Percentiles rank a stretch among this genome's conserved stretches.
Evolutionary conservation across 2,888 invertebrate genomes (phyloP).

Genomic region (Tipula helvola): DNA sequence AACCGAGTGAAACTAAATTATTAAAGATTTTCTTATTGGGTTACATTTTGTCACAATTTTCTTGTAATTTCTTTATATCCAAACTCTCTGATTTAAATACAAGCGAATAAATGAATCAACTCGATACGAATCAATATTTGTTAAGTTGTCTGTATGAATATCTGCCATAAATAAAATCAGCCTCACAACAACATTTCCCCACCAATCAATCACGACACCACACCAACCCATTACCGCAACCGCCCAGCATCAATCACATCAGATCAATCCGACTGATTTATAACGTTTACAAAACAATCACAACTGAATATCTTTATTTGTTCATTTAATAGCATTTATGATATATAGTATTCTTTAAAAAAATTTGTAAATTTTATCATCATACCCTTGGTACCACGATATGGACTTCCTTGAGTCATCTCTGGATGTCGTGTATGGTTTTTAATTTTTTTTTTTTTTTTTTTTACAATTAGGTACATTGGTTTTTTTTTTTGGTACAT

Average conservation of each 20-base stretch:
- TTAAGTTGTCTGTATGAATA: no score
- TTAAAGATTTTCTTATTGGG: no score
- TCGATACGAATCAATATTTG: no score
- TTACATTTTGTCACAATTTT: no score
- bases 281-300: background rate
- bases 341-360: background rate
- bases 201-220: background rate
- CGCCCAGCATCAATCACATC: background rate
- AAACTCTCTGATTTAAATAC: no score
- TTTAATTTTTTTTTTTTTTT: background rate
- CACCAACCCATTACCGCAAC: background rate
- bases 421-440: background rate
- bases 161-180: background rate
- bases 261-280: background rate
- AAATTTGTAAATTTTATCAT: background rate
- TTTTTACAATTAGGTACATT: background rate
- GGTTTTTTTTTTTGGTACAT: background rate
- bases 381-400: conserved; percentile 10
- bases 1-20: no score
- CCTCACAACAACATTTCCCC: background rate
- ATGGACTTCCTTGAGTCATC: conserved; percentile 10
- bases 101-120: no score
- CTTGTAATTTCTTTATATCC: no score
- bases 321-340: background rate
- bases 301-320: background rate